Conservation (phyloP, 2,113 vertebrate species). For the Emydura subglobosa region DNA sequence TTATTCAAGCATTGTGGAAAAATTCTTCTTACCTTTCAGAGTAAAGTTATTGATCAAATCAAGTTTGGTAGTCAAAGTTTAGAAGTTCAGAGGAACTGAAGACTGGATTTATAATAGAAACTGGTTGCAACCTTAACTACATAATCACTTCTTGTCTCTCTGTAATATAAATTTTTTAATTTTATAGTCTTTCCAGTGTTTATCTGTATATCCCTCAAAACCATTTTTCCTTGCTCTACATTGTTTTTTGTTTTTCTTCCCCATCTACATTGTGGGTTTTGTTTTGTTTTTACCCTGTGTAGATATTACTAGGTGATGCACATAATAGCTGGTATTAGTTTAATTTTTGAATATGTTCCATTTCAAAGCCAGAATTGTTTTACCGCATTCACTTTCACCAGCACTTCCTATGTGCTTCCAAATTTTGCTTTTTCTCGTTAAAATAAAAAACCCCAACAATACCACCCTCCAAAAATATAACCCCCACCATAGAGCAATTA, state of each 20-base stretch:
- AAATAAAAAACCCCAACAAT: background rate
- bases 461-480: background rate
- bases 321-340: background rate
- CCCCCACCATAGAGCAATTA: background rate
- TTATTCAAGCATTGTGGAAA: background rate
- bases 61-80: background rate
- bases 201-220: background rate
- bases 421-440: background rate
- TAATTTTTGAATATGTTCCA: slow-evolving; percentile 9
- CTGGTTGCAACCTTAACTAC: background rate
- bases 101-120: background rate
- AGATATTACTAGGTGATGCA: background rate
- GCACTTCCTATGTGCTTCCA: background rate
- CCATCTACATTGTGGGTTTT: background rate
- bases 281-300: background rate
- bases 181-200: background rate
- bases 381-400: background rate
- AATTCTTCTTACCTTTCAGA: background rate
- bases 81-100: background rate
- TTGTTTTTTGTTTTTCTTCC: background rate
- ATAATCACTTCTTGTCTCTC: background rate
- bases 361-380: background rate
- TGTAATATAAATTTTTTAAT: background rate
- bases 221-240: background rate
- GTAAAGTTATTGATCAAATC: background rate